These are phyloP conservation scores for Harmothoe impar DNA, from an alignment of 2,888 invertebrate species.

Conservation along the genomic window DNA sequence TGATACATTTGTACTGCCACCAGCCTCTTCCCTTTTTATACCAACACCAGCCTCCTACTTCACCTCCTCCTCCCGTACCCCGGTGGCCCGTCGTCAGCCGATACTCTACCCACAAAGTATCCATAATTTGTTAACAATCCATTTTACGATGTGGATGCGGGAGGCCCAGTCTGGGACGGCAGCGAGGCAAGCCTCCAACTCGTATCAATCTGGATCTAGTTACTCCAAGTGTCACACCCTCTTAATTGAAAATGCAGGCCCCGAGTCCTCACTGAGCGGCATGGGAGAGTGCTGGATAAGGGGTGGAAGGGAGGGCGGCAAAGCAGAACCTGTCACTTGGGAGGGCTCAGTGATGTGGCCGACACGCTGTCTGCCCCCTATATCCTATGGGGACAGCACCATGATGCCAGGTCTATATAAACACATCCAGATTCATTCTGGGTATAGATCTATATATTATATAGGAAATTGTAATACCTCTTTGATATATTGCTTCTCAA, in stretches of 20 bases:
- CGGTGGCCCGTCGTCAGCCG: neutral
- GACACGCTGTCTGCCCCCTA: neutral
- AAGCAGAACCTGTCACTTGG: constrained; percentile 19
- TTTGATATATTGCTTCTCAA: no score
- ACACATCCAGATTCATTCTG: no score
- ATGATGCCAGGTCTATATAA: no score
- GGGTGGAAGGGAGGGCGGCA: neutral
- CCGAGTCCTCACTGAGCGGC: neutral
- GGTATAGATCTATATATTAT: no score
- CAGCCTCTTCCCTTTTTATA: neutral
- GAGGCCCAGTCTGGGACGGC: neutral
- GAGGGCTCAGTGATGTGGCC: neutral
- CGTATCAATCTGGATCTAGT: constrained; percentile 46
- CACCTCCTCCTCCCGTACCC: neutral
- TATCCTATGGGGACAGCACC: no score
- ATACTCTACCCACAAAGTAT: constrained; percentile 56
- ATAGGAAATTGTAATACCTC: no score
- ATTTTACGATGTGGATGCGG: constrained; percentile 24
- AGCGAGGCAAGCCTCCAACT: neutral
- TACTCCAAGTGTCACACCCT: constrained; percentile 27
- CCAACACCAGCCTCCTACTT: neutral
- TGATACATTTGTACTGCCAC: no score
- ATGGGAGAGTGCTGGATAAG: neutral
- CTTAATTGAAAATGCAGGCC: constrained; percentile 63
- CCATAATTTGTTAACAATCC: constrained; percentile 59